Conservation (phyloP, 2,888 invertebrate genomes). For the Drosophila paucipuncta region DNA sequence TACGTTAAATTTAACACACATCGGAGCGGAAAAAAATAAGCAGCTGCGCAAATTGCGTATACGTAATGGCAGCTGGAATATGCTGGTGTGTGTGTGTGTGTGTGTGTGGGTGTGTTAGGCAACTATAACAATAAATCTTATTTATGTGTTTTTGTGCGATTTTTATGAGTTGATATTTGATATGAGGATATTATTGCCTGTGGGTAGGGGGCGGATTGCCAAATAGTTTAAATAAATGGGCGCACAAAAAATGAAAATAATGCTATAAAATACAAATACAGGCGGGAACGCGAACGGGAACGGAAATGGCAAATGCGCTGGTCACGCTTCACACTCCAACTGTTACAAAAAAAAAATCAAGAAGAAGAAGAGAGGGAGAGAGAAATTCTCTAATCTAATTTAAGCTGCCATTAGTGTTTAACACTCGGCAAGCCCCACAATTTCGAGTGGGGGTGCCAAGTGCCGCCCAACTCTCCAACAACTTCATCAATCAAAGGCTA, state of each 20-base stretch:
- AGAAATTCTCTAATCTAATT: slow-evolving; percentile 70
- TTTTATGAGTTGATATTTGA: slow-evolving; percentile 75
- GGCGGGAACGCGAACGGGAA: slow-evolving; percentile 41
- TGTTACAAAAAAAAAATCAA: background rate
- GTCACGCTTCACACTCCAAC: slow-evolving; percentile 63
- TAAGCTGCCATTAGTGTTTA: slow-evolving; percentile 81
- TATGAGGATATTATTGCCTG: slow-evolving; percentile 40
- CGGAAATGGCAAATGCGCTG: slow-evolving; percentile 68
- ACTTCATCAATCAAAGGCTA: slow-evolving; percentile 75
- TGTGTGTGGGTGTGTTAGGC: slow-evolving; percentile 26
- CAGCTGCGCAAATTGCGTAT: slow-evolving; percentile 53
- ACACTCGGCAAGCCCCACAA: slow-evolving; percentile 52
- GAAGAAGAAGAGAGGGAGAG: too few species aligned
- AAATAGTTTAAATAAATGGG: slow-evolving; percentile 77
- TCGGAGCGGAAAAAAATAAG: background rate
- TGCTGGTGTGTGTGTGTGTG: background rate
- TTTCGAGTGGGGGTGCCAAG: background rate
- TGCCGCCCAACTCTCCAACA: slow-evolving; percentile 25
- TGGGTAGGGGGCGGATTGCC: slow-evolving; percentile 4
- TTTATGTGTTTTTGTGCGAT: slow-evolving; percentile 78
- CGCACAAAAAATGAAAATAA: slow-evolving; percentile 34
- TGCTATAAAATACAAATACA: slow-evolving; percentile 70
- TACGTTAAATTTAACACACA: slow-evolving; percentile 73
- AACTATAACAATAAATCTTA: slow-evolving; percentile 77
- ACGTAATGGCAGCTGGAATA: slow-evolving; percentile 45